A percentile compares a stretch with the other conserved stretches of the same genome.
phyloP scores from a whole-genome alignment of 2,888 invertebrate species.

The Chloroclystis v-ata region DNA sequence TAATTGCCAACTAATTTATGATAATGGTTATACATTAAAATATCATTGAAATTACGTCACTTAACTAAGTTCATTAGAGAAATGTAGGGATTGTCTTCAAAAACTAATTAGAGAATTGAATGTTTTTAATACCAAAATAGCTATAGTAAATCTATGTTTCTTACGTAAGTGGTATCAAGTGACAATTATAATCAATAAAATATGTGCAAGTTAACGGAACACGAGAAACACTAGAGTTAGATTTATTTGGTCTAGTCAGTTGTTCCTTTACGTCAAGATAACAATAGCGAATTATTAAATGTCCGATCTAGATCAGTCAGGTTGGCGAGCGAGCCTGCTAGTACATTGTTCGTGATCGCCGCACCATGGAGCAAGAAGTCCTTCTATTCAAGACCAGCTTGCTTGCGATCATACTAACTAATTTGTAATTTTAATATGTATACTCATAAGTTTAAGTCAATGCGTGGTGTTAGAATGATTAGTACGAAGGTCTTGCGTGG shows the following conservation, averaged over 20 bases:
- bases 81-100: slow-evolving; percentile 9
- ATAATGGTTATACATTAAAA: slow-evolving; percentile 63
- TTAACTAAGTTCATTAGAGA: slow-evolving; percentile 26
- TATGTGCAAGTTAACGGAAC: slow-evolving; percentile 27
- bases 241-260: slow-evolving; percentile 37
- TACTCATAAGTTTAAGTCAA: slow-evolving; percentile 51
- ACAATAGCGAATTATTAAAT: slow-evolving; percentile 55
- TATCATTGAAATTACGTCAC: slow-evolving; percentile 57
- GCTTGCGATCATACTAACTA: slow-evolving; percentile 51
- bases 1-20: slow-evolving; percentile 66
- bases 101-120: background rate
- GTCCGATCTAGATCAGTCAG: slow-evolving; percentile 43
- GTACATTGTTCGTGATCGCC: slow-evolving; percentile 62
- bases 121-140: too few relatives aligned
- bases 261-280: slow-evolving; percentile 42
- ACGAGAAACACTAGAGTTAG: slow-evolving; percentile 31
- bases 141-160: background rate
- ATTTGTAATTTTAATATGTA: slow-evolving; percentile 65
- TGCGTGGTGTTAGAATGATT: slow-evolving; percentile 46
- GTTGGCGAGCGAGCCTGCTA: slow-evolving; percentile 30
- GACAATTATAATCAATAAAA: background rate
- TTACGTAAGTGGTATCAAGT: too few relatives aligned
- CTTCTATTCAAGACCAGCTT: slow-evolving; percentile 42
- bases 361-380: slow-evolving; percentile 59
- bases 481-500: slow-evolving; percentile 53